phyloP scores from a whole-genome alignment of 2,888 invertebrate species.

The Tetragonula carbonaria region DNA sequence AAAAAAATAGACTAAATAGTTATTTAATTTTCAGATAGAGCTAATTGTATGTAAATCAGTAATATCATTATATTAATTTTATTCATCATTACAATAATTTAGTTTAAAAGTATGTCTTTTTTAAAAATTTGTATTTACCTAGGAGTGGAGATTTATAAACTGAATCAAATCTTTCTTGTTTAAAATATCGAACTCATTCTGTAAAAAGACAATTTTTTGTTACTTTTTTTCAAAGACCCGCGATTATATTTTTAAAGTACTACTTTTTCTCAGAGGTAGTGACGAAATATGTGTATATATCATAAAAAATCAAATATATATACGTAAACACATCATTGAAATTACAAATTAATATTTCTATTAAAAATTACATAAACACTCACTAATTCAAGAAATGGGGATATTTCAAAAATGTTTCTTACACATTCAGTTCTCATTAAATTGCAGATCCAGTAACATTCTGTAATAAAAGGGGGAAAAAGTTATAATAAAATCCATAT shows the following conservation, averaged over 20 bases:
- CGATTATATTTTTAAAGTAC: background rate
- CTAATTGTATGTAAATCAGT: slow-evolving; percentile 79
- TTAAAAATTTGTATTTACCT: slow-evolving; percentile 22
- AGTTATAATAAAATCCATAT: background rate
- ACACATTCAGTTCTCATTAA: background rate
- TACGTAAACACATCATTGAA: slow-evolving; percentile 68
- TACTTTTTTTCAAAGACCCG: background rate
- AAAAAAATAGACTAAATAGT: background rate
- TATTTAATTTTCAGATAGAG: slow-evolving; percentile 77
- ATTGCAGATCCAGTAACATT: too few relatives aligned
- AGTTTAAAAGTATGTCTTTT: background rate
- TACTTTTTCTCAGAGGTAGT: slow-evolving; percentile 79
- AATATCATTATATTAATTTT: slow-evolving; percentile 59
- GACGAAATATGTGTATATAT: slow-evolving; percentile 78
- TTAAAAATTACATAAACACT: background rate
- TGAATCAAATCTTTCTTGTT: background rate
- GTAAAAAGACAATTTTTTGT: slow-evolving; percentile 14
- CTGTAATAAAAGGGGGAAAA: background rate
- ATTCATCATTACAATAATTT: slow-evolving; percentile 35
- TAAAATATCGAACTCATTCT: slow-evolving; percentile 9
- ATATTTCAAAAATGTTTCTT: background rate
- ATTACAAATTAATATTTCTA: background rate
- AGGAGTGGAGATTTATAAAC: too few relatives aligned
- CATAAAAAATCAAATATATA: slow-evolving; percentile 67
- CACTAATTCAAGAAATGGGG: background rate